Base-by-base conservation (phyloP, 2,113 vertebrate species). In the Delphinapterus leucas region DNA sequence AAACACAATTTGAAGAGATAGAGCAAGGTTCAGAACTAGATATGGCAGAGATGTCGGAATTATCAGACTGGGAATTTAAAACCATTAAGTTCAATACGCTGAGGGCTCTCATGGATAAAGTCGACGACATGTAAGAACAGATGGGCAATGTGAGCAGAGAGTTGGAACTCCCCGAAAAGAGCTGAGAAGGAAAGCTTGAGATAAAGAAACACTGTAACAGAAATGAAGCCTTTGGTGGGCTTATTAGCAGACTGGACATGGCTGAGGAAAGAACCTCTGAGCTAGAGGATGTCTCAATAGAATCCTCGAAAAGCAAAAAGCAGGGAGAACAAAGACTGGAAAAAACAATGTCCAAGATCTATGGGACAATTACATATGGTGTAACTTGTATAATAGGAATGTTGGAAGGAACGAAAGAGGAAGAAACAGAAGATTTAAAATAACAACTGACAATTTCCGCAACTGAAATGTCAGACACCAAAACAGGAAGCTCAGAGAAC, bases 331-430 rank as follows among this genome's bases (percentile, higher is more conserved):
- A 58, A 58, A 58, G 20, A 58, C 55, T 58, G 55, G 15, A 38
- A 5, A 6, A 26, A 38, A 17, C 55, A 36, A 38, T 17, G 17
- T 26, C 53, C 79, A 10, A 60, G n/a, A 53, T 28, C 23, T 5
- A 0, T 5, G n/a, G 79, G 79, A 38, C 23, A 18, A 10, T 55
- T 8, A 14, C 79, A 17, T 26, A 58, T 15, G 77, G n/a, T 38
- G 8, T 3, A 10, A 26, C n/a, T 15, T 0, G 4, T 23, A 23
- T 4, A 3, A 26, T 3, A 12, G 53, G 79, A 17, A 2, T 8
- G 20, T 4, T 15, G 14, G 53, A 36, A 9, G 13, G 53, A 36
- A 17, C 8, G 33, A 25, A 25, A 58, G 1, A 63, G 25, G 61
- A 17, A 41, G n/a, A 55, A 6, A 15, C n/a, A 26, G 53, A 38